phyloP scores from a whole-genome alignment of 1,140 invertebrate genomes.

The Drosophila equinoxialis region DNA sequence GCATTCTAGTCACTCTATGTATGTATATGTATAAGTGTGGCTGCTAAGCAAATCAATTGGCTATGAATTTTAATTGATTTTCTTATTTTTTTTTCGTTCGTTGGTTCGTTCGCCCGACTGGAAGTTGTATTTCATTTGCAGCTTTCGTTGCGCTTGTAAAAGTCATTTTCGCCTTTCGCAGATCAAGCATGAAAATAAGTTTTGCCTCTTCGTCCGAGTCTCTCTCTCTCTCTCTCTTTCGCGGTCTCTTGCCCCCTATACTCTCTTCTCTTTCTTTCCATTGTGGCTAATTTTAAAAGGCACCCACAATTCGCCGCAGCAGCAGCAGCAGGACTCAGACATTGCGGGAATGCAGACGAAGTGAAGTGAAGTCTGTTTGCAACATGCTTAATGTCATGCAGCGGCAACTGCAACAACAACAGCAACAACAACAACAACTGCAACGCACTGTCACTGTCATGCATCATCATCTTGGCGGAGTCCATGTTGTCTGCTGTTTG shows the following conservation, averaged over 20 bases:
- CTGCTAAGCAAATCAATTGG: slow-evolving; percentile 66
- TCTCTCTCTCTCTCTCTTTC: not conserved
- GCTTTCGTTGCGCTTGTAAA: slow-evolving; percentile 79
- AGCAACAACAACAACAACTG: slow-evolving; percentile 49
- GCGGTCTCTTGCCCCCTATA: not conserved
- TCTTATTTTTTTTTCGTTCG: slow-evolving; percentile 35
- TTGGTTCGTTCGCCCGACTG: slow-evolving; percentile 41
- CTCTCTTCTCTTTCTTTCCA: slow-evolving; percentile 5
- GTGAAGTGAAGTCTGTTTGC: slow-evolving; percentile 68
- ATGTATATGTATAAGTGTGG: slow-evolving; percentile 47
- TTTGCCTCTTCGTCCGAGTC: slow-evolving; percentile 28
- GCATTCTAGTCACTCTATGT: not conserved
- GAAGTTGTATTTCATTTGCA: slow-evolving; percentile 76
- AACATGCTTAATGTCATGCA: slow-evolving; percentile 79
- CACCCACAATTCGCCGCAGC: slow-evolving; percentile 79
- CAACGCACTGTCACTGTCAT: slow-evolving; percentile 80
- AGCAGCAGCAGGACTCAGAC: slow-evolving; percentile 34
- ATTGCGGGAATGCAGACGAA: slow-evolving; percentile 20
- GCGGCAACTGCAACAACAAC: slow-evolving; percentile 50
- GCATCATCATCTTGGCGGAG: slow-evolving; percentile 20
- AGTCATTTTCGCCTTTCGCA: slow-evolving; percentile 39
- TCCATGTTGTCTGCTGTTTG: slow-evolving; percentile 50
- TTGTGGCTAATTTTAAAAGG: slow-evolving; percentile 76
- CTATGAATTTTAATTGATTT: slow-evolving; percentile 83
- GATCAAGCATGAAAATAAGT: slow-evolving; percentile 79